Evolutionary conservation across 2,113 vertebrate species (phyloP), one percentile per base, ranked within the genome.

Genomic region (Myotis brandtii): DNA sequence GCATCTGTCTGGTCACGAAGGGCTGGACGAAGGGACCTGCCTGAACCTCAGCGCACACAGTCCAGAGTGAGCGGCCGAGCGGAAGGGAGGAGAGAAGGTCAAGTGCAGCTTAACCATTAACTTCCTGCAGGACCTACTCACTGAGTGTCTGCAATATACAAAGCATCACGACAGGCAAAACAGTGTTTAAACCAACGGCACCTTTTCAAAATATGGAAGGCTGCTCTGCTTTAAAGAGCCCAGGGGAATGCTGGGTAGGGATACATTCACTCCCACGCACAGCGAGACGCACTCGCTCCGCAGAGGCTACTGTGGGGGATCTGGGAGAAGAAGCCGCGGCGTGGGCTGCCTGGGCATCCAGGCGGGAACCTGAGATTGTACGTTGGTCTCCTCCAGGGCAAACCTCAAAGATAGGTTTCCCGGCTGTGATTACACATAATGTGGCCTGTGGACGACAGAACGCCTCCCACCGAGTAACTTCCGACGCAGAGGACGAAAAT

Each of bases 61-160:
- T 27, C 69, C 14, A 12, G 30, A 27, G 56, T 0, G 43, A 27
- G n/a, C 16, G 30, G 12, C 9, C 1, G 81, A n/a, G 67, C 2
- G 13, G 43, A 21, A 32, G 90, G 59, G 14, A 3, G 23, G 91
- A n/a, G 0, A 43, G 17, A 7, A 9, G 34, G 54, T 16, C 14
- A 11, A 2, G 21, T 0, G 48, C 1, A 0, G 3, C 2, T 16
- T 9, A 12, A 54, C 27, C 0, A 2, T 0, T 1, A 0, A 0
- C 13, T 2, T 37, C n/a, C 62, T 59, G 30, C 16, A 9, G 46
- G 9, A 14, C 10, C 40, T 3, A 1, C 2, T 69, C 3, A 66
- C 0, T 5, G 0, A 27, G 48, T 0, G 8, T 9, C 79, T n/a
- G 1, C 43, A 0, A 2, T 0, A 23, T 0, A 2, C 67, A 11